phyloP scores from a whole-genome alignment of 2,888 invertebrate species.

The Cheiracanthium punctorium region DNA sequence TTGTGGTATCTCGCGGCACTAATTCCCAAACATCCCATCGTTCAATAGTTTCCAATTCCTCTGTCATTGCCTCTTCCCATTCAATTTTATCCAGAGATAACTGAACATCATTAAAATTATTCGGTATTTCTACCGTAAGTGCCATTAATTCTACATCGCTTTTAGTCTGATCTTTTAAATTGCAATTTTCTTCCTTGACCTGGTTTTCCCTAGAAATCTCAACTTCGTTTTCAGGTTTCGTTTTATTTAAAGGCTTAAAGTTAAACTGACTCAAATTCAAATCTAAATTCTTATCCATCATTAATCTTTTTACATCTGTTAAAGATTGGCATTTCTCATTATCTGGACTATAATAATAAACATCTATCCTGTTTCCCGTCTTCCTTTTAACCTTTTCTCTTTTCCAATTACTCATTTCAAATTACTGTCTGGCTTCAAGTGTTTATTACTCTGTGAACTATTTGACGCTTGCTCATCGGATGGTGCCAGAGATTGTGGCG shows the following conservation, averaged over 20 bases:
- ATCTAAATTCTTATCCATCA: background rate
- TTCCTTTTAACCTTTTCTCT: background rate
- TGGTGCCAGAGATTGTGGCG: background rate
- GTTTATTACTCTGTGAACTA: too few relatives aligned
- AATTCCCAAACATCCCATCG: background rate
- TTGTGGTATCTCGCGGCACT: background rate
- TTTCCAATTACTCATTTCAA: too few relatives aligned
- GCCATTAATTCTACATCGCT: background rate
- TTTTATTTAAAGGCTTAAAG: background rate
- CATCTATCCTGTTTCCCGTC: background rate
- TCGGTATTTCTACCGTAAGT: background rate
- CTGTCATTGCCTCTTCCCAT: background rate
- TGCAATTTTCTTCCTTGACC: too few relatives aligned
- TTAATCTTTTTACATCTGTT: background rate
- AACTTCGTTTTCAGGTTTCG: too few relatives aligned
- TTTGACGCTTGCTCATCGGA: background rate
- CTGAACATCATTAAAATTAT: too few relatives aligned
- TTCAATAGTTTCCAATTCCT: background rate
- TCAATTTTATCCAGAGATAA: background rate
- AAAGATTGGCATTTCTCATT: background rate
- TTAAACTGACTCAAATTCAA: background rate
- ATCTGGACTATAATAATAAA: slow-evolving; percentile 12
- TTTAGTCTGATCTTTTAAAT: background rate
- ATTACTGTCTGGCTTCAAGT: too few relatives aligned
- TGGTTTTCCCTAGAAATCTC: too few relatives aligned